phyloP scores from a whole-genome alignment of 92 coral and sea anemone species.

The Bergia puertoricense region DNA sequence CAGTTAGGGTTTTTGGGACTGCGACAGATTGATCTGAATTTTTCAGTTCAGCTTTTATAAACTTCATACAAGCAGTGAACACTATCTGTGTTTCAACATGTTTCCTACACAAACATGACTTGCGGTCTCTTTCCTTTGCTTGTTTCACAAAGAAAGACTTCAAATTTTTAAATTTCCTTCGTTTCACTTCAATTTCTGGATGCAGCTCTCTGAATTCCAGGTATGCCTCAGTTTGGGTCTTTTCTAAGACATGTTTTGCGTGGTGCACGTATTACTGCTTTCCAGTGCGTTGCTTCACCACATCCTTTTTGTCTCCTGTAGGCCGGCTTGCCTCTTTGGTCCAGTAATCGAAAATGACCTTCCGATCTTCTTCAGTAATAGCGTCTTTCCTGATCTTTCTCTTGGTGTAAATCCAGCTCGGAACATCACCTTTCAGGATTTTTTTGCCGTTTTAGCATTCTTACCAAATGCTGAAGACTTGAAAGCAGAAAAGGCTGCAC shows the following conservation, averaged over 20 bases:
- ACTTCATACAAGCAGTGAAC: conserved; percentile 28
- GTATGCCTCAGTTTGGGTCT: conserved; percentile 22
- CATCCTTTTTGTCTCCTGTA: conserved; percentile 24
- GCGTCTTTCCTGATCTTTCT: conserved; percentile 24
- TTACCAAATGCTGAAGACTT: conserved; percentile 49
- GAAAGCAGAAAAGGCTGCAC: conserved; percentile 4
- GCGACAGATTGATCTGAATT: neutral
- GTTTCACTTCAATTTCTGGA: conserved; percentile 27
- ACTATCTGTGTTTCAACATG: conserved; percentile 29
- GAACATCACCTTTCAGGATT: conserved; percentile 16
- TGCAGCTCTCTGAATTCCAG: conserved; percentile 19
- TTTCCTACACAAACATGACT: conserved; percentile 37
- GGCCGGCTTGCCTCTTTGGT: conserved; percentile 5
- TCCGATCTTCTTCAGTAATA: conserved; percentile 28
- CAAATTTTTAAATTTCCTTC: conserved; percentile 42
- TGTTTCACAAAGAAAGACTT: conserved; percentile 36
- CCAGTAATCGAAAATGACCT: conserved; percentile 37
- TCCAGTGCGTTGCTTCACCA: neutral
- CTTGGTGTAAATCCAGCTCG: conserved; percentile 36
- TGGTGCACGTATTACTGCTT: conserved; percentile 33
- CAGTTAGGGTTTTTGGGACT: conserved; percentile 23
- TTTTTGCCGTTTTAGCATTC: conserved; percentile 18
- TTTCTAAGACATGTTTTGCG: neutral
- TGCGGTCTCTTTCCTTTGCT: conserved; percentile 28
- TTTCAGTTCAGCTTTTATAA: no score